Evolutionary conservation across 2,797 vertebrate genomes (phyloP), one percentile per base, ranked within the genome.

Genomic region (Anguilla megastoma): DNA sequence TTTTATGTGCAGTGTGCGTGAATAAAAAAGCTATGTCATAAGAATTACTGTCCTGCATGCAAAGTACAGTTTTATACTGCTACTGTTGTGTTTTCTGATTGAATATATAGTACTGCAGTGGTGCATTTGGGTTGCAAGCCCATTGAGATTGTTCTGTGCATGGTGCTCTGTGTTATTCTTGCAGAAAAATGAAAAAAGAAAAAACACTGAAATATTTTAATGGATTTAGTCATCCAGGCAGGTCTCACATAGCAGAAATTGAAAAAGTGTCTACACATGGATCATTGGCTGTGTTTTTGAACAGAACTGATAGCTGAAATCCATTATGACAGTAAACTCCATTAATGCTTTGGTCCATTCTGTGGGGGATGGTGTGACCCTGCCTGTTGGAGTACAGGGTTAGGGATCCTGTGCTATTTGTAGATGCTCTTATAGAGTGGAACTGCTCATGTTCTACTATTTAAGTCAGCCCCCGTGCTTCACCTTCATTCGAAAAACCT

Each of bases 341-440:
- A 41, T 41, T 41, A 76, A 3, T 76, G 30, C 74, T 41, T 18
- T 16, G 18, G 18, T n/a, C 79, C 36, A 4, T 79, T 79, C 74
- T 16, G 16, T 14, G 69, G n/a, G 27, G 14, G 66, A 71, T 71
- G 33, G 14, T 7, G 4, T 45, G 74, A 5, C 33, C 36, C 74
- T 18, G 74, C 16, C 16, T 18, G 2, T n/a, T 82, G 16, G 16
- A 6, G 7, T 48, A 79, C 10, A 79, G 79, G 27, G 6, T 82
- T 41, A 45, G 45, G 79, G 79, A 82, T 2, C 50, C 79, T 82
- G 79, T 82, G 41, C 41, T 50, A 82, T 82, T 82, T 36, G 10
- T 79, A 79, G 18, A 79, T 79, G 74, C 16, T 16, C 16, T 41
- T 45, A 79, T 0, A 3, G 33, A 79, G 16, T 21, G 74, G 7